Evolutionary conservation across 2,888 invertebrate genomes (phyloP).

Genomic region (Eupithecia inturbata): DNA sequence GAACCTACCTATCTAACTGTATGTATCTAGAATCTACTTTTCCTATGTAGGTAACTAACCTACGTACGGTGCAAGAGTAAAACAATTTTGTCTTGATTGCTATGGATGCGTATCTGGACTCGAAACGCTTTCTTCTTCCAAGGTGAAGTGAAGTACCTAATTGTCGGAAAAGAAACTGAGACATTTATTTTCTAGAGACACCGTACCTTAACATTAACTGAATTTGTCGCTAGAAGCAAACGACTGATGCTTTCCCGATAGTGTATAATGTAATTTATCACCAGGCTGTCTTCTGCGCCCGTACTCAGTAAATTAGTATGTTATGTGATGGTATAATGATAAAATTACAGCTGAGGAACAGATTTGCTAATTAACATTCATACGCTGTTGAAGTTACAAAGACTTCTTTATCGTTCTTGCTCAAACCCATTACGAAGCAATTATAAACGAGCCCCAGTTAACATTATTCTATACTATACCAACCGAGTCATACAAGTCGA

Average conservation of each 20-base stretch:
- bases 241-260: not conserved
- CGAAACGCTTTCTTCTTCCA: constrained; percentile 42
- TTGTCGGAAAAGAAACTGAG: constrained; percentile 8
- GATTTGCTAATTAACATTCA: not conserved
- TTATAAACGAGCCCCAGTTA: constrained; percentile 3
- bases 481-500: constrained; percentile 14
- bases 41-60: no score
- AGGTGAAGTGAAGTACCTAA: constrained; percentile 27
- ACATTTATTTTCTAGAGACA: constrained; percentile 11
- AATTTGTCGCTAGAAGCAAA: not conserved
- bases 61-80: not conserved
- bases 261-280: not conserved
- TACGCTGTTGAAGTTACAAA: not conserved
- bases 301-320: not conserved
- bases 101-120: constrained; percentile 19
- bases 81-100: constrained; percentile 4
- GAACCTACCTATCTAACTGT: not conserved
- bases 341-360: not conserved
- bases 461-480: not conserved
- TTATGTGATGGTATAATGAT: not conserved
- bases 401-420: not conserved
- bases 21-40: constrained; percentile 1
- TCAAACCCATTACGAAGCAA: constrained; percentile 8
- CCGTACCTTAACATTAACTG: not conserved
- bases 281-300: not conserved